phyloP scores from a whole-genome alignment of 2,113 vertebrate genomes.

The Melanerpes formicivorus region DNA sequence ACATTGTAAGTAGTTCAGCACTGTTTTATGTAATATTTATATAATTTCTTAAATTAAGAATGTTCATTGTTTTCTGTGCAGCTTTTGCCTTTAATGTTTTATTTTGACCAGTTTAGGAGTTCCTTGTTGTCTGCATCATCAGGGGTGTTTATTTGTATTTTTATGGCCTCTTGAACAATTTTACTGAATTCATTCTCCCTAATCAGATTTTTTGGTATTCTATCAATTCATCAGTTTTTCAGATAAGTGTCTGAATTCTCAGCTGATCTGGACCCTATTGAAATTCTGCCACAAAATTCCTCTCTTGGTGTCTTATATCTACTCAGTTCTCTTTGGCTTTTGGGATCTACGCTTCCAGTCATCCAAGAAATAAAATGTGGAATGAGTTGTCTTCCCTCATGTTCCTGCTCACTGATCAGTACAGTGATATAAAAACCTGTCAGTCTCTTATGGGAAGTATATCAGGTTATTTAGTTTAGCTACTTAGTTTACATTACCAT shows the following conservation, averaged over 20 bases:
- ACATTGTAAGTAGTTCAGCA: slow-evolving; percentile 83
- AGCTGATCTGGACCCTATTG: not conserved
- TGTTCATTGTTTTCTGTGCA: not conserved
- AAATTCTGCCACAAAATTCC: not conserved
- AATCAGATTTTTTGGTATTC: not conserved
- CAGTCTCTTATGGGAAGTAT: not conserved
- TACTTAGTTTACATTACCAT: not conserved
- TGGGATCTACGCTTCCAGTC: not conserved
- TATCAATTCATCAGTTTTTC: slow-evolving; percentile 30
- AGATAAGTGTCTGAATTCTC: not conserved
- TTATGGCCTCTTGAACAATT: not conserved
- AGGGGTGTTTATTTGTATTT: not conserved
- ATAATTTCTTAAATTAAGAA: not conserved
- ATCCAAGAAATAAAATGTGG: not conserved
- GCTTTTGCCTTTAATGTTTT: not conserved
- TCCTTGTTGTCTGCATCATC: not conserved
- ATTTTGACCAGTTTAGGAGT: not conserved
- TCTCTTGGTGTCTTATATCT: not conserved
- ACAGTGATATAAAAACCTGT: not conserved
- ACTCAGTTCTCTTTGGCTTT: not conserved
- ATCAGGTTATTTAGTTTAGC: not conserved
- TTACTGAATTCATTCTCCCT: not conserved
- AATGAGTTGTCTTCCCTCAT: not conserved
- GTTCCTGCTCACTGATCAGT: slow-evolving; percentile 17
- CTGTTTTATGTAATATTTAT: not conserved